phyloP scores from a whole-genome alignment of 2,888 invertebrate genomes.

The Nomada fucata region DNA sequence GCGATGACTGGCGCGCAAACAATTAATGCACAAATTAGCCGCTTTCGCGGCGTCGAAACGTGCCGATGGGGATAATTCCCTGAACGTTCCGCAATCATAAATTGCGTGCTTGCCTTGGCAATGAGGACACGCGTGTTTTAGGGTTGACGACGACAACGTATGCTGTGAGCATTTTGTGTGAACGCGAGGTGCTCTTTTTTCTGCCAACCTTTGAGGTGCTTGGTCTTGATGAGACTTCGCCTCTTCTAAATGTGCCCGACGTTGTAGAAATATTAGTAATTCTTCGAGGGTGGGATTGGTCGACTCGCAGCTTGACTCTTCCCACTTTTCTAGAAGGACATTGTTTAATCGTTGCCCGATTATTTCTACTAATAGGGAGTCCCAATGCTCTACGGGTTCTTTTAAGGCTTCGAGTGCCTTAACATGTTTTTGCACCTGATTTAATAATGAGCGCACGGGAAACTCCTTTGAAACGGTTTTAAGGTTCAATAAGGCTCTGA shows the following conservation, averaged over 20 bases:
- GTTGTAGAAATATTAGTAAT: no score
- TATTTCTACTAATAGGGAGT: slow-evolving; percentile 3
- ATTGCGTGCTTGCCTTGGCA: slow-evolving; percentile 2
- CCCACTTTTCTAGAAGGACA: slow-evolving; percentile 1
- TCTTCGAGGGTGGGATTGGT: background rate
- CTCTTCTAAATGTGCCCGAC: no score
- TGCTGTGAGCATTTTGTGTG: background rate
- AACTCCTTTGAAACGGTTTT: background rate
- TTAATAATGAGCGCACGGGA: background rate
- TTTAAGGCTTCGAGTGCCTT: slow-evolving; percentile 7
- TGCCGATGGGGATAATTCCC: background rate
- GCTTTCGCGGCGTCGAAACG: background rate
- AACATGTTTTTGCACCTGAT: slow-evolving; percentile 5
- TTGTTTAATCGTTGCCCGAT: slow-evolving; percentile 1
- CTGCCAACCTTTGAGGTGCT: no score
- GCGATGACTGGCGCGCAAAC: slow-evolving; percentile 2
- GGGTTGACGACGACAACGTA: background rate
- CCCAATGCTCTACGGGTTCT: slow-evolving; percentile 6
- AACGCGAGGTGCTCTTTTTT: background rate
- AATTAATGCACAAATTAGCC: slow-evolving; percentile 2
- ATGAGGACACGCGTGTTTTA: background rate
- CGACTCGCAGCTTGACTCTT: background rate
- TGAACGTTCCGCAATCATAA: background rate
- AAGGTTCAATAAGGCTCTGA: slow-evolving; percentile 1
- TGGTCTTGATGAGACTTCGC: no score